Evolutionary conservation across 2,888 invertebrate species (phyloP).

Genomic region (Parthenolecanium corni): DNA sequence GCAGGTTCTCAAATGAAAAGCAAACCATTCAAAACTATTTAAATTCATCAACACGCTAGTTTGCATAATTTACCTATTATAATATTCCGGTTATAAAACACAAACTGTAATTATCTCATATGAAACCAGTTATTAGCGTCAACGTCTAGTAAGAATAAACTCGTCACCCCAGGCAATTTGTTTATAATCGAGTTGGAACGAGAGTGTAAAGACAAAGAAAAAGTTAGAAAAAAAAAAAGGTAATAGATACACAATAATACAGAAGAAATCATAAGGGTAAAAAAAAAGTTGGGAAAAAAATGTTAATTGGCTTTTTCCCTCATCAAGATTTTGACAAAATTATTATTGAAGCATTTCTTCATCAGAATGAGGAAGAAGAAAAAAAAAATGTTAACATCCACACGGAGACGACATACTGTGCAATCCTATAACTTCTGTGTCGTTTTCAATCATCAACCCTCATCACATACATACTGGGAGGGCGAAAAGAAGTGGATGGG

Average conservation of each 20-base stretch:
- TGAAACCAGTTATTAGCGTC: constrained; percentile 23
- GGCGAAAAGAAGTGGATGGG: not conserved
- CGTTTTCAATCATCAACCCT: too few species aligned
- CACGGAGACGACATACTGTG: not conserved
- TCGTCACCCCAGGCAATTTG: constrained; percentile 22
- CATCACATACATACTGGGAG: not conserved
- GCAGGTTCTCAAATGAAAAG: not conserved
- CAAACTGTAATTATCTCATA: constrained; percentile 4
- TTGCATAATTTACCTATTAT: constrained; percentile 21
- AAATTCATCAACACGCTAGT: constrained; percentile 20
- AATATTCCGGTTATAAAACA: constrained; percentile 20
- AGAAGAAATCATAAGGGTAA: too few species aligned
- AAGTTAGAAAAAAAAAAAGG: too few species aligned
- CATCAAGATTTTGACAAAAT: constrained; percentile 7
- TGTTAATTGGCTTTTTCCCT: too few species aligned
- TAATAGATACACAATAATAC: too few species aligned
- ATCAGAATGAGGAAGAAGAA: not conserved
- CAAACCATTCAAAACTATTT: constrained; percentile 11
- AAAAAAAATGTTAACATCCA: not conserved
- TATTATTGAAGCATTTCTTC: constrained; percentile 5
- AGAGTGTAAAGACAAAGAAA: not conserved
- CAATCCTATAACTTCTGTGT: too few species aligned
- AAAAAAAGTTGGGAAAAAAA: too few species aligned
- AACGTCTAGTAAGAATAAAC: constrained; percentile 12
- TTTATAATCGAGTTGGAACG: not conserved